Conservation (phyloP, 2,113 vertebrate genomes). For the Athene noctua region DNA sequence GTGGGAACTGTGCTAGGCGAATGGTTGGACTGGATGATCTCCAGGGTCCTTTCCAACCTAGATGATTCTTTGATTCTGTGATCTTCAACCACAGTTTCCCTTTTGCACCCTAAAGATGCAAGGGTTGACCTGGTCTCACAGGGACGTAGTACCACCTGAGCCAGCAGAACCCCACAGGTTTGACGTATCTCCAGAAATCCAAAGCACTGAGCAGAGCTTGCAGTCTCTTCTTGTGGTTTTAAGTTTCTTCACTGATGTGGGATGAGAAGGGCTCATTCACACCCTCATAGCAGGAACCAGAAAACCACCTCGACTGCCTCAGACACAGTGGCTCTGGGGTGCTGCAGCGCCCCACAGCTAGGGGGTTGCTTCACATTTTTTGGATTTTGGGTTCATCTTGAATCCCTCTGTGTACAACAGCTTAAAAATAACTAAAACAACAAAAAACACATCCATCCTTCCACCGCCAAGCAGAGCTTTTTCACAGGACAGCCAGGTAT, state of each 20-base stretch:
- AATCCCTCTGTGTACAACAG: background rate
- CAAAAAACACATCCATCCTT: background rate
- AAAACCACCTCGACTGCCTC: rapidly evolving
- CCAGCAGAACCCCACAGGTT: background rate
- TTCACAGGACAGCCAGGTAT: background rate
- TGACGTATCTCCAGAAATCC: background rate
- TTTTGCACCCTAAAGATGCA: background rate
- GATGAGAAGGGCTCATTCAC: background rate
- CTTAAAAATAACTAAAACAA: background rate
- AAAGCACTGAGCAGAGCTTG: rapidly evolving
- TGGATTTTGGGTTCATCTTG: background rate
- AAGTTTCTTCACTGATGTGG: background rate
- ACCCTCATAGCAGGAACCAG: background rate
- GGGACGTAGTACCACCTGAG: background rate
- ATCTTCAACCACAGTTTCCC: background rate
- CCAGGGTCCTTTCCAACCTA: too few relatives aligned
- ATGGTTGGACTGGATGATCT: too few relatives aligned
- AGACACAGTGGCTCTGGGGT: background rate
- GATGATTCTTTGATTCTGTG: background rate
- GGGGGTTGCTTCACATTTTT: background rate
- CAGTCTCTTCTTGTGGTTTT: background rate
- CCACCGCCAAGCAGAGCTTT: rapidly evolving
- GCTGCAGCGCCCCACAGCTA: background rate
- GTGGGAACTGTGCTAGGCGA: too few relatives aligned
- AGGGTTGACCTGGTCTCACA: background rate